Conservation (phyloP, 2,888 invertebrate species). For the Smittia sp. region DNA sequence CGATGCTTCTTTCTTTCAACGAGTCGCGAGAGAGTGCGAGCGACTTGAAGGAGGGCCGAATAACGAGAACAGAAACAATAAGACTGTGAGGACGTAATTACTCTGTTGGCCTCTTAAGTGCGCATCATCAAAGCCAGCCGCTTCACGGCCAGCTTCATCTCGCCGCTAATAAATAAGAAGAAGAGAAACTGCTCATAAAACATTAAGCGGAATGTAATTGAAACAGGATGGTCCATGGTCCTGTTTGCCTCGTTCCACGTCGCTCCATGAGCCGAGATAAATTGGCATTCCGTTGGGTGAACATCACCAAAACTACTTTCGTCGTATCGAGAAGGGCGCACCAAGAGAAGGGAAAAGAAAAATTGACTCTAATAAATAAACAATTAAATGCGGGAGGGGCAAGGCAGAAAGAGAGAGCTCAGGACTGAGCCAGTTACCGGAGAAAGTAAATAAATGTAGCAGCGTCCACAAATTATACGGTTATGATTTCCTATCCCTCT, state of each 20-base stretch:
- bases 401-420: background rate
- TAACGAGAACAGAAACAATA: background rate
- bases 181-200: conserved; percentile 20
- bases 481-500: conserved; percentile 12
- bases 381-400: background rate
- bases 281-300: background rate
- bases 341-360: background rate
- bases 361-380: conserved; percentile 2
- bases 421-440: background rate
- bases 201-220: conserved; percentile 36
- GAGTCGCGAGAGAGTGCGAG: background rate
- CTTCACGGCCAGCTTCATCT: background rate
- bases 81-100: background rate
- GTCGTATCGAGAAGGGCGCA: background rate
- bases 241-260: background rate
- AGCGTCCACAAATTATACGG: conserved; percentile 1
- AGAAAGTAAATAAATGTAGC: conserved; percentile 2
- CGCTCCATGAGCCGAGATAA: background rate
- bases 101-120: conserved; percentile 8
- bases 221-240: conserved; percentile 13
- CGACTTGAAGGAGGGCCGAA: background rate
- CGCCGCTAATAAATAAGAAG: background rate
- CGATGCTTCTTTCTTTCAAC: background rate
- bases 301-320: background rate
- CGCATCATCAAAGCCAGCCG: conserved; percentile 9